Conservation (phyloP, 1,140 invertebrate species). For the Copidosoma floridanum region DNA sequence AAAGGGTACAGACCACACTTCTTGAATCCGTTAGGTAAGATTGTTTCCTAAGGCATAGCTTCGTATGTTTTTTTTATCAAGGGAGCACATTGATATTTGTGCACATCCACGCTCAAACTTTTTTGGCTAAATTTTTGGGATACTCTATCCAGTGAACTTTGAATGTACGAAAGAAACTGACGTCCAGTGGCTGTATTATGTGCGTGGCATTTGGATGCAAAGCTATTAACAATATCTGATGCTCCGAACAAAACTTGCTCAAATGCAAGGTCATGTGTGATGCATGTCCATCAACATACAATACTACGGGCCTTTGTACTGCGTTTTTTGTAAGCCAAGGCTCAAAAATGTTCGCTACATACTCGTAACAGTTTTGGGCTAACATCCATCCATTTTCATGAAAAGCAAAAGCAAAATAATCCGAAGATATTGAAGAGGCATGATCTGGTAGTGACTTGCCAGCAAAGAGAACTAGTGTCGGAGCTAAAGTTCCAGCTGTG, state of each 20-base stretch:
- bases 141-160: not conserved
- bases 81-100: no score
- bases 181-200: not conserved
- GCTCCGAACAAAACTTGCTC: not conserved
- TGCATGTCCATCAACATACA: not conserved
- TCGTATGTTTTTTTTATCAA: no score
- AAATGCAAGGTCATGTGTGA: not conserved
- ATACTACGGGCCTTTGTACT: not conserved
- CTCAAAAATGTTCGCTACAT: slow-evolving; percentile 17
- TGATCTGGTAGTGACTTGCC: not conserved
- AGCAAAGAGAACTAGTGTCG: not conserved
- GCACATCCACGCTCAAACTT: no score
- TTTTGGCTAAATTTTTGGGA: no score
- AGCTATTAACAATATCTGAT: not conserved
- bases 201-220: not conserved
- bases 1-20: no score
- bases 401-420: slow-evolving; percentile 43
- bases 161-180: not conserved
- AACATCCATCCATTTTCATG: slow-evolving; percentile 27
- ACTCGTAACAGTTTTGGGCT: slow-evolving; percentile 25
- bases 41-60: no score
- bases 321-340: not conserved
- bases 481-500: not conserved
- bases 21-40: no score
- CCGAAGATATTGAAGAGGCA: slow-evolving; percentile 40